These are phyloP conservation scores for Halictus rubicundus DNA, from an alignment of 1,140 invertebrate species.

Conservation along the genomic window DNA sequence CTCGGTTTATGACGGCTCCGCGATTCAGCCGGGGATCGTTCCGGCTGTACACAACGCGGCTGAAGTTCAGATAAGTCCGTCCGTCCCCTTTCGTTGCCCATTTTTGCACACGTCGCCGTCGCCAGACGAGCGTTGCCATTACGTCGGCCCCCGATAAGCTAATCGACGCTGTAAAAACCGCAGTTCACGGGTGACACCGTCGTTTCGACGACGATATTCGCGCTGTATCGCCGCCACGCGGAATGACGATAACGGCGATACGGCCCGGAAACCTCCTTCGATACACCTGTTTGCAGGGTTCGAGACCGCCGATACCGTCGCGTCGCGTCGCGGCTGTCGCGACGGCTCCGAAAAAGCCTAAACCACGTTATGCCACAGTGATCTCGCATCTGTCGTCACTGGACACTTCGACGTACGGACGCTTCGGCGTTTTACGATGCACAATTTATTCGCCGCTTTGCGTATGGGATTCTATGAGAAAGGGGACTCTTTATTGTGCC, in stretches of 20 bases:
- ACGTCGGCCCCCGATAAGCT: slow-evolving; percentile 60
- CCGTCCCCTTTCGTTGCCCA: slow-evolving; percentile 23
- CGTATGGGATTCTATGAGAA: no score
- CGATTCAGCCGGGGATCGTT: slow-evolving; percentile 32
- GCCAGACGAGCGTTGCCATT: slow-evolving; percentile 37
- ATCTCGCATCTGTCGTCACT: not conserved
- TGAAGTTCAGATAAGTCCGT: slow-evolving; percentile 56
- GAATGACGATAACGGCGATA: slow-evolving; percentile 29
- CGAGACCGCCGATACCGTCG: not conserved
- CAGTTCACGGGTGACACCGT: slow-evolving; percentile 58
- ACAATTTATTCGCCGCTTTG: no score
- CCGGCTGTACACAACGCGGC: slow-evolving; percentile 18
- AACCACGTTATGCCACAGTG: no score
- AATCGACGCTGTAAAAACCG: slow-evolving; percentile 66
- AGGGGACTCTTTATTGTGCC: no score
- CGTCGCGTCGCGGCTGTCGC: no score
- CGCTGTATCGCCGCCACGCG: slow-evolving; percentile 22
- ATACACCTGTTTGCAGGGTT: slow-evolving; percentile 29
- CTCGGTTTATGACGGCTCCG: slow-evolving; percentile 57
- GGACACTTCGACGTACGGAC: no score
- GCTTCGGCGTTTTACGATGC: no score
- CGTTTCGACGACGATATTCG: slow-evolving; percentile 47
- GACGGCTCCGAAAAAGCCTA: no score
- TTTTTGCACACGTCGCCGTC: slow-evolving; percentile 48
- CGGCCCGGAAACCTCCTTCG: slow-evolving; percentile 30